These are phyloP conservation scores for Crypturellus undulatus DNA, from an alignment of 2,113 vertebrate genomes.

Conservation along the genomic window DNA sequence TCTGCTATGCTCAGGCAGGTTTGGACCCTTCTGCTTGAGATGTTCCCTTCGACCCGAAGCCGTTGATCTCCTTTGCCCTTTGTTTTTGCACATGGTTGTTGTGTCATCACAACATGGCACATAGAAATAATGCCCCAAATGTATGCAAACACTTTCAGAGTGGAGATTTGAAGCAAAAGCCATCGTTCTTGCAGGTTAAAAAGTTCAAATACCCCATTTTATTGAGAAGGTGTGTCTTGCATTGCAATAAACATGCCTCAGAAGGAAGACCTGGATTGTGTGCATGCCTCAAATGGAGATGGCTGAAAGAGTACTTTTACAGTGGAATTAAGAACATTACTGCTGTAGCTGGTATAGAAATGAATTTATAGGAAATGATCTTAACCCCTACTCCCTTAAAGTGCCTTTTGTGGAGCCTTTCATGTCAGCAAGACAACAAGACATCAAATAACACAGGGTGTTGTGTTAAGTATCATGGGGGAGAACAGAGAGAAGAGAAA, in stretches of 20 bases:
- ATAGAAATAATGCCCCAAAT: neutral
- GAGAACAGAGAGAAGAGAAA: neutral
- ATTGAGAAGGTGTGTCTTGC: neutral
- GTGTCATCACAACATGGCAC: neutral
- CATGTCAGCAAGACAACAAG: neutral
- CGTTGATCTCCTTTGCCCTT: neutral
- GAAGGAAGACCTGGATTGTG: neutral
- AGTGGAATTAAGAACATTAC: neutral
- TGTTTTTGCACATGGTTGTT: neutral
- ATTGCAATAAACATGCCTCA: neutral
- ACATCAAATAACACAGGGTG: neutral
- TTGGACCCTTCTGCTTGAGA: neutral
- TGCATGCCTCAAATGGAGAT: neutral
- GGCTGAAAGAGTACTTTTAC: neutral
- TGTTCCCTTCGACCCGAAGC: neutral
- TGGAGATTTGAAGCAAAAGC: neutral
- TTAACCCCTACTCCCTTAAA: neutral
- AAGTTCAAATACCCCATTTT: neutral
- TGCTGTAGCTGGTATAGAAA: constrained; percentile 4
- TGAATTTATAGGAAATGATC: neutral
- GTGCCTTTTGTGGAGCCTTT: neutral
- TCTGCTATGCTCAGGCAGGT: neutral
- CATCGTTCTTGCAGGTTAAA: neutral
- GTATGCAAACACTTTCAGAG: neutral
- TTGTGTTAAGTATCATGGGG: neutral